phyloP scores from a whole-genome alignment of 2,888 invertebrate species.

The Lepidonotus clava region DNA sequence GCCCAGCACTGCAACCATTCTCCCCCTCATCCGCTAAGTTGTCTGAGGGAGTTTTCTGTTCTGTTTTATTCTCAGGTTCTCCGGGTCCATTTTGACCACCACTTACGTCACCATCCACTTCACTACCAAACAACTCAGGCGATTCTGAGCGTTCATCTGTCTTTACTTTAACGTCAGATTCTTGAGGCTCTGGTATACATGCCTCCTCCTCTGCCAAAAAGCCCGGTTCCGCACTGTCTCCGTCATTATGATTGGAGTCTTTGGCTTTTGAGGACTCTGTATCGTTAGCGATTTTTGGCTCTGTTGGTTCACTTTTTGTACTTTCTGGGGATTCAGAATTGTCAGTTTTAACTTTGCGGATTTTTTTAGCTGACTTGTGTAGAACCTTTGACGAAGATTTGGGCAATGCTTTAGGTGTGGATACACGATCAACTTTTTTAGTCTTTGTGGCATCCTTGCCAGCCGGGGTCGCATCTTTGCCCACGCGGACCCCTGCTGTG shows the following conservation, averaged over 20 bases:
- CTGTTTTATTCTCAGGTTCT: neutral
- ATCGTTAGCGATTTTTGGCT: neutral
- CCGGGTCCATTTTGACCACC: conserved; percentile 3
- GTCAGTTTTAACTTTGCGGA: neutral
- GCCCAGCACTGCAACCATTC: neutral
- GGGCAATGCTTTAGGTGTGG: neutral
- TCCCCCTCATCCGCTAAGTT: neutral
- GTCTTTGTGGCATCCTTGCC: conserved; percentile 15
- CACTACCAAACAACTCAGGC: conserved; percentile 24
- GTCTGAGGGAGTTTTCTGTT: neutral
- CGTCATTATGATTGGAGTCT: conserved; percentile 3
- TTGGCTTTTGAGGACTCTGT: neutral
- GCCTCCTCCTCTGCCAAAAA: neutral
- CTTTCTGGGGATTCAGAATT: neutral
- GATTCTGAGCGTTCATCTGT: neutral
- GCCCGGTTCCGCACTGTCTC: neutral
- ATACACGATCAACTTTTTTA: conserved; percentile 24
- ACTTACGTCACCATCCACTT: neutral
- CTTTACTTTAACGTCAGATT: neutral
- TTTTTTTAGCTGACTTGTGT: conserved; percentile 31
- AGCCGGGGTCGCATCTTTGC: neutral
- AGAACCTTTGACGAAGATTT: conserved; percentile 29
- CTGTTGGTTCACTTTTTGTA: neutral
- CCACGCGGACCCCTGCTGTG: neutral
- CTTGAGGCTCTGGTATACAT: neutral